phyloP scores from a whole-genome alignment of 2,113 vertebrate genomes.

The Macquaria ambigua region DNA sequence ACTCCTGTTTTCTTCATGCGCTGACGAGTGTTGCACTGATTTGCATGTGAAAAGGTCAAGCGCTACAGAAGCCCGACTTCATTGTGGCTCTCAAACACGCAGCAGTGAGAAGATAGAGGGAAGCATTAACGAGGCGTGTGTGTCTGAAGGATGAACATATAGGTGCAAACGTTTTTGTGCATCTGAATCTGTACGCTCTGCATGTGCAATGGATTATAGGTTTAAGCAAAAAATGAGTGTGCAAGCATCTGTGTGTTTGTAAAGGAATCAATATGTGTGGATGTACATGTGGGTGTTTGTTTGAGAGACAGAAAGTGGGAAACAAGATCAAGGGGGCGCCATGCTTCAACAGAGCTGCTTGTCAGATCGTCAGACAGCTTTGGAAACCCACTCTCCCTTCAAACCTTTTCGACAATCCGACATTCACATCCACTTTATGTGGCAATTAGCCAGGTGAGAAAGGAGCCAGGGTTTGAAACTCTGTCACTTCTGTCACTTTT shows the following conservation, averaged over 20 bases:
- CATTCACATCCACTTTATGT: background rate
- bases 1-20: slow-evolving; percentile 25
- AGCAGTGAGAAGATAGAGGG: background rate
- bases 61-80: slow-evolving; percentile 12
- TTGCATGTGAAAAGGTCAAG: slow-evolving; percentile 69
- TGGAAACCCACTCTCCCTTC: background rate
- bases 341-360: too few species aligned
- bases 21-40: slow-evolving; percentile 20
- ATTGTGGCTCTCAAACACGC: background rate
- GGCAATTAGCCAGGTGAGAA: background rate
- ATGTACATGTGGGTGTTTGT: background rate
- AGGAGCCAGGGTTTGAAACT: background rate
- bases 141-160: background rate
- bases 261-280: background rate
- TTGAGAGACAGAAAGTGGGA: background rate
- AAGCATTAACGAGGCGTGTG: background rate
- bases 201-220: background rate
- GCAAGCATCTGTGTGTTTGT: background rate
- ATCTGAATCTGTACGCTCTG: background rate
- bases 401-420: background rate
- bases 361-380: background rate
- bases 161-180: background rate
- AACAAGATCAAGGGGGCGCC: background rate
- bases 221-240: background rate
- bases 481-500: too few species aligned